Conservation (phyloP, 30 jellyfish, hydroid and myxozoan species). For the Pelagia noctiluca region DNA sequence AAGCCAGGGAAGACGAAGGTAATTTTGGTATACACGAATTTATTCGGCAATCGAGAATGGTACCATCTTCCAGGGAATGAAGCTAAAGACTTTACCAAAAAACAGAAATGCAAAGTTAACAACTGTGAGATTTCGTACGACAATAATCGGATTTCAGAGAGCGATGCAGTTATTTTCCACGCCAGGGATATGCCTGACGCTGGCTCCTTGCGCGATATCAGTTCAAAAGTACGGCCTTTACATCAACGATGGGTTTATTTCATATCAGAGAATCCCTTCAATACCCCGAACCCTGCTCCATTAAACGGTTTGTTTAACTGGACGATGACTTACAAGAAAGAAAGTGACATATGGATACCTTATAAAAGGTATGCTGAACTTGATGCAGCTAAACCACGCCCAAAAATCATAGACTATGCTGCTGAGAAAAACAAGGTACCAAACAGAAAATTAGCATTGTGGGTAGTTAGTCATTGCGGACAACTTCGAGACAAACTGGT, state of each 20-base stretch:
- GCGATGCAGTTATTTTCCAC: constrained; percentile 96
- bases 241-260: constrained; percentile 92
- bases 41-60: constrained; percentile 83
- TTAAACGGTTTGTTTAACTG: constrained; percentile 84
- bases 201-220: constrained; percentile 27
- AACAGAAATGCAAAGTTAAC: constrained; percentile 55
- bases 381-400: constrained; percentile 7
- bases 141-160: constrained; percentile 24
- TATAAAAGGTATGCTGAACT: constrained; percentile 33
- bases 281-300: constrained; percentile 73
- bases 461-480: constrained; percentile 79
- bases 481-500: constrained; percentile 42
- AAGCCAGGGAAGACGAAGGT: too few species aligned
- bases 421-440: constrained; percentile 34
- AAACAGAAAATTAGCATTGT: constrained; percentile 19
- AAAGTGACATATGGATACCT: constrained; percentile 65
- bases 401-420: constrained; percentile 37
- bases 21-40: constrained; percentile 77
- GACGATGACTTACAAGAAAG: constrained; percentile 78
- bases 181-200: constrained; percentile 86
- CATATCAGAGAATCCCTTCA: constrained; percentile 90
- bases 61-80: constrained; percentile 68
- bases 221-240: constrained; percentile 35
- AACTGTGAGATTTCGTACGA: constrained; percentile 89
- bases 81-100: constrained; percentile 46